Evolutionary conservation across 1,140 invertebrate species (phyloP).

Genomic region (Lepidurus couesii): DNA sequence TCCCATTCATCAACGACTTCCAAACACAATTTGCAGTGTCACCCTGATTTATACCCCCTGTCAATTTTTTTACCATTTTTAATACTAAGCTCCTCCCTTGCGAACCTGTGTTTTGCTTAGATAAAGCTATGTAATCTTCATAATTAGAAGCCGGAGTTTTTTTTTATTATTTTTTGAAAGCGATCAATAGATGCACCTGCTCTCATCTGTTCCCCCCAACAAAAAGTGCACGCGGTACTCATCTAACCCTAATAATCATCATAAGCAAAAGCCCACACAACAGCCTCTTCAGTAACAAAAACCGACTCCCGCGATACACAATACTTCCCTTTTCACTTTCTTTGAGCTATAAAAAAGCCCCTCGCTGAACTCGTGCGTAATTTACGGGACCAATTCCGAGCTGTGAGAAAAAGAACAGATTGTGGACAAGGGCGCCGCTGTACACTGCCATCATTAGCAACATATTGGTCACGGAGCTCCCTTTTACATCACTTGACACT

Average conservation of each 20-base stretch:
- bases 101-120: neutral
- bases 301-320: neutral
- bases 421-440: neutral
- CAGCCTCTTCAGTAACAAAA: slow-evolving; percentile 4
- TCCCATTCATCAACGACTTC: neutral
- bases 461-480: slow-evolving; percentile 6
- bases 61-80: neutral
- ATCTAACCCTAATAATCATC: neutral
- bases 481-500: slow-evolving; percentile 1
- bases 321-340: slow-evolving; percentile 19
- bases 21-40: neutral
- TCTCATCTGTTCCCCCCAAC: neutral
- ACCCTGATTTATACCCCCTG: neutral
- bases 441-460: neutral
- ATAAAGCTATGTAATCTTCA: neutral
- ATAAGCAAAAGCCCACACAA: neutral
- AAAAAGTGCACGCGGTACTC: slow-evolving; percentile 3
- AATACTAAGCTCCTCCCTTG: neutral
- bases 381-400: neutral
- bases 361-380: slow-evolving; percentile 13
- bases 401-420: slow-evolving; percentile 18
- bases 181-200: slow-evolving; percentile 15
- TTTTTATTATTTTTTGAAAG: neutral
- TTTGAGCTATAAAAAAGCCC: slow-evolving; percentile 18
- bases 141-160: neutral